A percentile compares a stretch with the other conserved stretches of the same genome.
Conservation (phyloP, 2,113 vertebrate genomes). For the Eudyptes chrysolophus region DNA sequence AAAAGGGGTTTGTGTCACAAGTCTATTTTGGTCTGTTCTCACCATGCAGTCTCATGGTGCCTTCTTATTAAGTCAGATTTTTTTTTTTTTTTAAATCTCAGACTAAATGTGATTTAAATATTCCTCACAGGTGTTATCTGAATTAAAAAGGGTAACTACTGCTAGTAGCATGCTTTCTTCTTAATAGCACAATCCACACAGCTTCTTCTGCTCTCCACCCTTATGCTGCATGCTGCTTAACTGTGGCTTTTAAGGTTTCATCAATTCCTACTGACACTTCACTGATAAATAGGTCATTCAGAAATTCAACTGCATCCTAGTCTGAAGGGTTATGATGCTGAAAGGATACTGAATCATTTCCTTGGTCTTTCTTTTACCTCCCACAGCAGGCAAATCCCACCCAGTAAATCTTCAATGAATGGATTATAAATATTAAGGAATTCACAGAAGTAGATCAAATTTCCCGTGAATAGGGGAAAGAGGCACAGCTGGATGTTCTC, state of each 20-base stretch:
- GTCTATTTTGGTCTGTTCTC: constrained; percentile 56
- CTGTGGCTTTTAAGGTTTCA: constrained; percentile 59
- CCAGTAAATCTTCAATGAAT: constrained; percentile 29
- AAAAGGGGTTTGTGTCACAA: constrained; percentile 22
- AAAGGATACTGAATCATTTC: constrained; percentile 21
- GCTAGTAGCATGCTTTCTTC: constrained; percentile 45
- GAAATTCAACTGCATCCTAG: constrained; percentile 52
- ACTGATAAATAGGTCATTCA: constrained; percentile 47
- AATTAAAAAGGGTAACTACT: constrained; percentile 53
- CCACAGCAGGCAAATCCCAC: constrained; percentile 23
- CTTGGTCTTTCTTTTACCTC: constrained; percentile 36
- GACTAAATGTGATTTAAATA: constrained; percentile 66
- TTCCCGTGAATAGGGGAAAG: neutral
- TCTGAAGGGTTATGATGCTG: constrained; percentile 44
- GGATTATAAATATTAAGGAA: constrained; percentile 39
- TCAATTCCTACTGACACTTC: constrained; percentile 52
- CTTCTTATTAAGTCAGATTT: constrained; percentile 29
- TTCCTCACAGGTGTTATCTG: constrained; percentile 60
- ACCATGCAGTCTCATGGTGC: neutral
- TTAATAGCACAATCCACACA: constrained; percentile 52
- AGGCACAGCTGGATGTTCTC: neutral
- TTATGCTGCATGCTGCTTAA: constrained; percentile 56
- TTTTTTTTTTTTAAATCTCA: constrained; percentile 39
- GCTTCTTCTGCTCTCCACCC: constrained; percentile 42
- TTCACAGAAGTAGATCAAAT: neutral